These are phyloP conservation scores for Neosilurus hyrtlii DNA, from an alignment of 2,797 vertebrate species.

Conservation along the genomic window DNA sequence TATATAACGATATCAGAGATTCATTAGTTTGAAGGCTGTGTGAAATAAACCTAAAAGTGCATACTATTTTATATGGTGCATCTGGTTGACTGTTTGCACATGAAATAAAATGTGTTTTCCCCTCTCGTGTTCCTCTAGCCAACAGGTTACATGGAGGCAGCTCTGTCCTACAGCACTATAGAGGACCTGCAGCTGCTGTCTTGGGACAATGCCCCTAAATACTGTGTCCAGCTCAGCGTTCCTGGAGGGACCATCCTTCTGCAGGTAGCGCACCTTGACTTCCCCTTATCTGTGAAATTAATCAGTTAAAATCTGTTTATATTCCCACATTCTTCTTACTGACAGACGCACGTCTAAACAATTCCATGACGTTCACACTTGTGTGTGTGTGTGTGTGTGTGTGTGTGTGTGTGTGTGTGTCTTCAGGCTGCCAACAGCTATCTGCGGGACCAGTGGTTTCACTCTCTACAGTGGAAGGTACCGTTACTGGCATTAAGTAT, in stretches of 20 bases:
- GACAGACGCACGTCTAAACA: background rate
- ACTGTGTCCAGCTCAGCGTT: slow-evolving; percentile 98
- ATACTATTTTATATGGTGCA: background rate
- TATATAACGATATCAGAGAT: no score
- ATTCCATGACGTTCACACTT: background rate
- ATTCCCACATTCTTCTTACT: background rate
- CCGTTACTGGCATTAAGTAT: slow-evolving; percentile 49
- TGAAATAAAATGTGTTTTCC: background rate
- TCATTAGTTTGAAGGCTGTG: no score
- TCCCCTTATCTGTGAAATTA: no score
- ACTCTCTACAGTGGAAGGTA: slow-evolving; percentile 99
- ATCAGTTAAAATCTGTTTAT: background rate
- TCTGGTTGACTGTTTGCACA: background rate
- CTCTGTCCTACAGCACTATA: slow-evolving; percentile 95
- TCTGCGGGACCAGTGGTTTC: slow-evolving; percentile 99
- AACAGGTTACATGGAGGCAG: slow-evolving; percentile 97
- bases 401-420: slow-evolving; percentile 13
- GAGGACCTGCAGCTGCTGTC: slow-evolving; percentile 96
- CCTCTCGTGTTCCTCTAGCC: slow-evolving; percentile 74
- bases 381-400: background rate
- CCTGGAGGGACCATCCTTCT: slow-evolving; percentile 93
- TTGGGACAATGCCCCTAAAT: slow-evolving; percentile 98
- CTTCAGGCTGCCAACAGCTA: slow-evolving; percentile 97
- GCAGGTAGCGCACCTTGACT: slow-evolving; percentile 77
- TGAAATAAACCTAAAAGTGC: no score